Conservation (phyloP, 2,113 vertebrate species). For the Paradisaea rubra region DNA sequence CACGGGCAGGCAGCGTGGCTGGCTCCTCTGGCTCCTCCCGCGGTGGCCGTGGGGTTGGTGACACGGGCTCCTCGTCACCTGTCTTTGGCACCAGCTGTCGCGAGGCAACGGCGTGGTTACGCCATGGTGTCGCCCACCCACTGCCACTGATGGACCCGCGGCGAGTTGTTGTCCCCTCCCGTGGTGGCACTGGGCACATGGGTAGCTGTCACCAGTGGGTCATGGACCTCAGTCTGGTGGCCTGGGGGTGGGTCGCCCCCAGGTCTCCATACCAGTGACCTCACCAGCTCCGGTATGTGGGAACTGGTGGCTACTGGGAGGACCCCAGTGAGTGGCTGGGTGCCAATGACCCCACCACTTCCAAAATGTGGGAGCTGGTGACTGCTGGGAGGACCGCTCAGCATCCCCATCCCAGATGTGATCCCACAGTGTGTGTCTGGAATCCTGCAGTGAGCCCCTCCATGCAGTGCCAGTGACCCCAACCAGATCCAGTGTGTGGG, state of each 20-base stretch:
- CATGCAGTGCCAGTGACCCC: accelerated
- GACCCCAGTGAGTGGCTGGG: too few relatives aligned
- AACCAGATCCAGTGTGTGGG: not conserved
- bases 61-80: not conserved
- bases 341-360: not conserved
- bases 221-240: not conserved
- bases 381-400: not conserved
- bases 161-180: not conserved
- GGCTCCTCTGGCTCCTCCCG: slow-evolving; percentile 67
- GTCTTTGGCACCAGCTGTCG: not conserved
- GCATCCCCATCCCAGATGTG: not conserved
- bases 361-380: accelerated
- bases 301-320: not conserved
- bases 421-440: not conserved
- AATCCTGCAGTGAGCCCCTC: not conserved
- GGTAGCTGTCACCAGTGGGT: not conserved
- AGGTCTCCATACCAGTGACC: accelerated
- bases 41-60: not conserved
- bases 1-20: slow-evolving; percentile 64
- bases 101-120: not conserved
- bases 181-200: accelerated
- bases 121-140: accelerated
- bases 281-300: accelerated
- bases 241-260: not conserved
- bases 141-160: accelerated